Evolutionary conservation across 2,797 vertebrate genomes (phyloP), one percentile per base, ranked within the genome.

Genomic region (Cichlasoma orientale): DNA sequence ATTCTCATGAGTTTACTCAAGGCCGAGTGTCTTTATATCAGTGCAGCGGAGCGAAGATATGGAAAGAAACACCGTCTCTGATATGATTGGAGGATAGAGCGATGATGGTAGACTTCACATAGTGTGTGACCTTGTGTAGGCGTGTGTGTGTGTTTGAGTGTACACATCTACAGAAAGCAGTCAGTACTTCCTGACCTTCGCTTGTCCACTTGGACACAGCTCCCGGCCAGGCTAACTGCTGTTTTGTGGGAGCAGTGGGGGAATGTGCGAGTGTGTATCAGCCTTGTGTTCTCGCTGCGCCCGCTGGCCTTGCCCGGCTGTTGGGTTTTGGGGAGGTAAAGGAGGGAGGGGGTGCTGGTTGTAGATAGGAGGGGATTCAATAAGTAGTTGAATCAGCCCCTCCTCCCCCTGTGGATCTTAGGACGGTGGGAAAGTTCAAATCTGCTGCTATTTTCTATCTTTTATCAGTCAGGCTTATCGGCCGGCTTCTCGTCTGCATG

Each of bases 361-460:
- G 68, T 63, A 91, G 93, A 94, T 92, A 90, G 89, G 79, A 82
- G 83, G 68, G 83, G 83, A 91, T 93, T 90, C 84, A 91, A 84
- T 91, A 87, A 91, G 92, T 82, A 83, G 88, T 90, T 86, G 88
- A 88, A 89, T 92, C 82, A 83, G 68, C 90, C 86, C 91, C 73
- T 10, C 88, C 88, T 75, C 82, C 82, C 88, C 47, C 75, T 63
- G 79, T 59, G 94, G 95, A 95, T 95, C 92, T 88, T 82, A 92
- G 91, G 94, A 93, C 47, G 91, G 96, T 98, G 97, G 97, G 97
- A 98, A 98, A 97, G 97, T 97, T 97, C 90, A 96, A 96, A 96
- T 96, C 96, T 98, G 98, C 97, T 97, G 96, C 97, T 98, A 96
- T 98, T 98, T 98, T 98, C 96, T 97, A 93, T 95, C 96, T 95